Evolutionary conservation across 2,797 vertebrate species (phyloP).

Genomic region (Eurystomus glaucurus): DNA sequence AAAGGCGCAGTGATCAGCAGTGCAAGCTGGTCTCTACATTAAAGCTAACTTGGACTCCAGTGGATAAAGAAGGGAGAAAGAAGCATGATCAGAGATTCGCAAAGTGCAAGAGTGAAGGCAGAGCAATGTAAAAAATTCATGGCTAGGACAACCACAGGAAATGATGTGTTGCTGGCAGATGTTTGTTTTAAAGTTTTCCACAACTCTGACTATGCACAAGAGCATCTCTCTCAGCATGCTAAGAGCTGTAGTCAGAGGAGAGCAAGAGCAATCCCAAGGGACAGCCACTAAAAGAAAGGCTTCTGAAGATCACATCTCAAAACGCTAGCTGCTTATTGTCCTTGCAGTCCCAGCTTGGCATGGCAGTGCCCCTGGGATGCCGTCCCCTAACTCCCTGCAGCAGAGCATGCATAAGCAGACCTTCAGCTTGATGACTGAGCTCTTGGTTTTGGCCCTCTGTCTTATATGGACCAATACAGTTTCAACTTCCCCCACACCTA

Average conservation of each 20-base stretch:
- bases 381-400: neutral
- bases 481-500: neutral
- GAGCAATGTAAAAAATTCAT: slow-evolving; percentile 14
- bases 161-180: slow-evolving; percentile 22
- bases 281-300: neutral
- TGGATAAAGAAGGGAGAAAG: neutral
- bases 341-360: neutral
- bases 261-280: neutral
- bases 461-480: neutral
- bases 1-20: neutral
- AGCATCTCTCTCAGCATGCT: neutral
- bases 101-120: neutral
- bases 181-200: slow-evolving; percentile 33
- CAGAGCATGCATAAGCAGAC: neutral
- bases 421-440: neutral
- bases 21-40: neutral
- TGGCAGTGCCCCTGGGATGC: fast-evolving
- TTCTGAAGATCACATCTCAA: neutral
- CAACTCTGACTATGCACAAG: neutral
- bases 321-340: neutral
- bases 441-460: neutral
- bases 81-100: neutral
- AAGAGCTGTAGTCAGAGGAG: neutral
- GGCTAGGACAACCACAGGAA: slow-evolving; percentile 35
- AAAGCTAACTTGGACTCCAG: neutral